Percentiles rank a stretch among this genome's conserved stretches.
phyloP scores from a whole-genome alignment of 92 coral and sea anemone genomes.

The Parazoanthus atlanticus region DNA sequence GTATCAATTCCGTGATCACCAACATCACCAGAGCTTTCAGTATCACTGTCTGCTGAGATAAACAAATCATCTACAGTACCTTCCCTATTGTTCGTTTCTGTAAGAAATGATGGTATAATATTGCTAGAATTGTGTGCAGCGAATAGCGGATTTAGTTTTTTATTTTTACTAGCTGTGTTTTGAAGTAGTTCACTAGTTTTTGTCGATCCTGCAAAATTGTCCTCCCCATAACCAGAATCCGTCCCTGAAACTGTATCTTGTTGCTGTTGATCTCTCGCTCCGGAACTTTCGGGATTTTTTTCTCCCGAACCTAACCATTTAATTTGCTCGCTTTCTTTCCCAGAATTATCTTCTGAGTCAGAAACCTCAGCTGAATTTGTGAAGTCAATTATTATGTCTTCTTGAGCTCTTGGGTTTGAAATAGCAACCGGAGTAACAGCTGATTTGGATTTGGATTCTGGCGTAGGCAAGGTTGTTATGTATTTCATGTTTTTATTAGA shows the following conservation, averaged over 20 bases:
- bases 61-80: conserved; percentile 4
- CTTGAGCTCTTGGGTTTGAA: background rate
- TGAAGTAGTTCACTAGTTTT: background rate
- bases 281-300: background rate
- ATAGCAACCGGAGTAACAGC: background rate
- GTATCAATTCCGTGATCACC: background rate
- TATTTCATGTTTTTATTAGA: background rate
- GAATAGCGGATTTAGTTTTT: background rate
- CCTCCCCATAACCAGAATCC: background rate
- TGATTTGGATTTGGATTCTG: conserved; percentile 1
- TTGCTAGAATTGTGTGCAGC: background rate
- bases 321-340: background rate
- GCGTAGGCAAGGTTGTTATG: conserved; percentile 1
- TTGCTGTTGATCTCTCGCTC: background rate
- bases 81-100: background rate
- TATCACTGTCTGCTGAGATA: conserved; percentile 8
- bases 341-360: background rate
- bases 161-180: background rate
- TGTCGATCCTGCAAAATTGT: background rate
- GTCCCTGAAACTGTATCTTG: background rate
- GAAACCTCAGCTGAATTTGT: background rate
- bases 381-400: conserved; percentile 34
- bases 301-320: background rate
- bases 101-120: background rate
- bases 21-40: conserved; percentile 6